Evolutionary conservation across 1,140 invertebrate genomes (phyloP).

Genomic region (Atta texana): DNA sequence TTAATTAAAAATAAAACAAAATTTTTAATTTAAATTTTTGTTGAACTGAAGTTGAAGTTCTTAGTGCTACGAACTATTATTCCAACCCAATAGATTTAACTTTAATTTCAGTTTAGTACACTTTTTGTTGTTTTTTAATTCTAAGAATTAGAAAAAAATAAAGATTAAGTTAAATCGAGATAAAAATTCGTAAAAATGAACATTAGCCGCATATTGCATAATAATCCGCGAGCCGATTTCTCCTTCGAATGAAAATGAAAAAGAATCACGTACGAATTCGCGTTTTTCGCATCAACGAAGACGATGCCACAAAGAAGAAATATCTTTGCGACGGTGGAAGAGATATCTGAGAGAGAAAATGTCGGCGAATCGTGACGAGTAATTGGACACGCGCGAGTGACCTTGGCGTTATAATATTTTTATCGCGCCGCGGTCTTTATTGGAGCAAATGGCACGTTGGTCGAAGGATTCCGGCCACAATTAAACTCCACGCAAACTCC

Average conservation of each 20-base stretch:
- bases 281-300: not conserved
- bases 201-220: not conserved
- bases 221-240: conserved; percentile 6
- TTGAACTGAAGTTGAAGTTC: too few species aligned
- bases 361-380: conserved; percentile 9
- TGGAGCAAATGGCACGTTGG: conserved; percentile 50
- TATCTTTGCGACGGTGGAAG: not conserved
- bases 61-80: too few species aligned
- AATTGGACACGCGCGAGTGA: conserved; percentile 1
- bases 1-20: too few species aligned
- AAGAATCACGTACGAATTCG: conserved; percentile 1
- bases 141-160: too few species aligned
- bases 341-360: not conserved
- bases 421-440: conserved; percentile 46
- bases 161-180: too few species aligned
- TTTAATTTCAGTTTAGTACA: too few species aligned
- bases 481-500: conserved; percentile 42
- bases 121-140: too few species aligned
- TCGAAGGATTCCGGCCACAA: conserved; percentile 4
- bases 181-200: too few species aligned
- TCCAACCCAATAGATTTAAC: too few species aligned
- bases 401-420: conserved; percentile 49
- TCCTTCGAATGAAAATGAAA: not conserved
- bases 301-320: not conserved
- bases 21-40: too few species aligned